Conservation (phyloP, 2,797 vertebrate genomes). For the Balearica regulorum region DNA sequence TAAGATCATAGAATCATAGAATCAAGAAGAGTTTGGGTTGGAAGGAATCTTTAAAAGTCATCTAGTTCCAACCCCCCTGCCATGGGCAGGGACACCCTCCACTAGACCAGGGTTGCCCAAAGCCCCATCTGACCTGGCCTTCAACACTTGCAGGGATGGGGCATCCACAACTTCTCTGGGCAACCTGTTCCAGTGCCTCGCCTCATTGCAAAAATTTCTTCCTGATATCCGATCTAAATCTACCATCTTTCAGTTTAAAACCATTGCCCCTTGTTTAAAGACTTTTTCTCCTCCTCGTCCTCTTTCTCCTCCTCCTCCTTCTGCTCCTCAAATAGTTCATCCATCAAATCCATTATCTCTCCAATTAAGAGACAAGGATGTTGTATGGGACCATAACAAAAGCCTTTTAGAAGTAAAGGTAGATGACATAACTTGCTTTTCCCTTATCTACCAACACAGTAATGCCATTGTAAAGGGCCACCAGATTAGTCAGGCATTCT, state of each 20-base stretch:
- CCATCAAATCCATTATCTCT: not conserved
- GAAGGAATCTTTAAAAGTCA: not conserved
- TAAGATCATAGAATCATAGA: not conserved
- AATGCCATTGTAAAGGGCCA: not conserved
- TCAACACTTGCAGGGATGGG: not conserved
- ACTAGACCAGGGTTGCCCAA: not conserved
- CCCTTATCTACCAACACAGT: not conserved
- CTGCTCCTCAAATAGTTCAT: not conserved
- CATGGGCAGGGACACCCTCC: not conserved
- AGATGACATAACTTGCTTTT: not conserved
- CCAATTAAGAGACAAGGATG: not conserved
- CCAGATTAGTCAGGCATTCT: not conserved
- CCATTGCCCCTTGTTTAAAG: not conserved
- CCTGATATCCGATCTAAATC: not conserved
- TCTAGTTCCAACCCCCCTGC: not conserved
- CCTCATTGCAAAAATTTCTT: not conserved
- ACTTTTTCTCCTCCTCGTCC: too few species aligned
- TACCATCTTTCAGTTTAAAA: not conserved
- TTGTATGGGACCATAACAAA: not conserved
- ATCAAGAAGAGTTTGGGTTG: not conserved
- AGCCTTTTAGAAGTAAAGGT: not conserved
- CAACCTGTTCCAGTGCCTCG: not conserved
- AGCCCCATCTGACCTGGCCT: not conserved
- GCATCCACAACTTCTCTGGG: too few species aligned
- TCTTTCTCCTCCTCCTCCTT: too few species aligned